Base-by-base conservation (phyloP, 2,888 invertebrate genomes). In the Cantharis rustica region DNA sequence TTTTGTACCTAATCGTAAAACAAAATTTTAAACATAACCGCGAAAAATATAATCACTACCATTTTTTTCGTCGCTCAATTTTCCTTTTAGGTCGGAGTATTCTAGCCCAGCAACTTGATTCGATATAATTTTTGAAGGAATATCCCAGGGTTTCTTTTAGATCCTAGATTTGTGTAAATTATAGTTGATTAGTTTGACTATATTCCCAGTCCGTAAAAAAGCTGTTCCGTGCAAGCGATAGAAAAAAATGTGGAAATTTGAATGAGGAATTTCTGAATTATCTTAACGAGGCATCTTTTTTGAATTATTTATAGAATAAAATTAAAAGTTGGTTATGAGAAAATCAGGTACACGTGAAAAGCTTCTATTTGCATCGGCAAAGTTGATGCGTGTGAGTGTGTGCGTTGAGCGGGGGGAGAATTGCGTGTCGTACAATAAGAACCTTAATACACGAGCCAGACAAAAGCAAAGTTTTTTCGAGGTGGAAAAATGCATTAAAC, bases 401-500 rank as follows among this genome's bases (percentile, higher is more conserved):
- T 72, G 72, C 47, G 72, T 61, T 72, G 63, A 23, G 20, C 23
- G 71, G 47, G 72, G 47, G 47, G 47, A 47, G 47, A 47, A 47
- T 47, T 47, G 47, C 47, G 47, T 47, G 47, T n/a, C 47, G 47
- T 47, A n/a, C n/a, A 47, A 47, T 47, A 47, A 47, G 47, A 47
- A 7, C n/a, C 47, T 47, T 47, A 47, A 47, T 47, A 47, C 71
- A 71, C 73, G 74, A 83, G 82, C 85, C 85, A 86, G 86, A 86
- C 86, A 85, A 86, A 86, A 85, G 85, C 81, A 75, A 74, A 64
- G 77, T 86, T 86, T 87, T 86, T 86, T 84, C 84, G 76, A 81
- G 79, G 80, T 75, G 47, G 76, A 83, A 84, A 85, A 85, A 87
- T 87, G 84, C 86, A 87, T 87, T 87, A 87, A 85, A 87, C 87